Base-by-base conservation (phyloP, 2,113 vertebrate species). In the Myotis davidii region DNA sequence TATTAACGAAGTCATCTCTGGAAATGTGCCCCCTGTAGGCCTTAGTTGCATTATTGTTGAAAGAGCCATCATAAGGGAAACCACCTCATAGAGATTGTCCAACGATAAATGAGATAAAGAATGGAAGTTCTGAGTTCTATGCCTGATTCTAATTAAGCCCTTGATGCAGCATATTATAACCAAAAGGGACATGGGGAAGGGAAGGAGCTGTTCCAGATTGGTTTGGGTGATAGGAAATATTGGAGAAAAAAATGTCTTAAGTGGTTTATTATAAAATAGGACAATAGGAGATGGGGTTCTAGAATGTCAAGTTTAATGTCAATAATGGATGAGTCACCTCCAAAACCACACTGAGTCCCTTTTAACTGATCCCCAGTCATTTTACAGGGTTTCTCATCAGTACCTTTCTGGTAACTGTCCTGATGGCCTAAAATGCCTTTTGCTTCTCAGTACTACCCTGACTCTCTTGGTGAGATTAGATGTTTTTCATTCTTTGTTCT, bases 351-450 rank as follows among this genome's bases (percentile, higher is more conserved):
- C 52, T 3, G 12, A 56, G 5, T 37, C 20, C 67, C 72, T 48
- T 65, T 56, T 52, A 65, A 37, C 37, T 56, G 27, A 32, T 5
- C 21, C 21, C 77, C 1, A 1, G 20, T 54, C 27, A 6, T 18
- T 50, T 64, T 3, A 34, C 6, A 2, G 32, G 4, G 21, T 32
- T 76, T 56, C n/a, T 86, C 34, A 29, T 16, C 14, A 34, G 11
- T 23, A 1, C 8, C 25, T 73, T 64, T 32, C 9, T 0, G 9
- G 39, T 3, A 4, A 11, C 21, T 56, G 10, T 29, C 11, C 5
- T 23, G 18, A 39, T 5, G 56, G 9, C 4, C 20, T 77, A 50
- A 73, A 56, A 39, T n/a, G 34, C 0, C 37, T 42, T 34, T 14
- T 34, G 23, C 5, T 34, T 45, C n/a, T 85, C 20, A n/a, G 20